Conservation (phyloP, 92 coral and sea anemone species). For the Chrysogorgia sp. region DNA sequence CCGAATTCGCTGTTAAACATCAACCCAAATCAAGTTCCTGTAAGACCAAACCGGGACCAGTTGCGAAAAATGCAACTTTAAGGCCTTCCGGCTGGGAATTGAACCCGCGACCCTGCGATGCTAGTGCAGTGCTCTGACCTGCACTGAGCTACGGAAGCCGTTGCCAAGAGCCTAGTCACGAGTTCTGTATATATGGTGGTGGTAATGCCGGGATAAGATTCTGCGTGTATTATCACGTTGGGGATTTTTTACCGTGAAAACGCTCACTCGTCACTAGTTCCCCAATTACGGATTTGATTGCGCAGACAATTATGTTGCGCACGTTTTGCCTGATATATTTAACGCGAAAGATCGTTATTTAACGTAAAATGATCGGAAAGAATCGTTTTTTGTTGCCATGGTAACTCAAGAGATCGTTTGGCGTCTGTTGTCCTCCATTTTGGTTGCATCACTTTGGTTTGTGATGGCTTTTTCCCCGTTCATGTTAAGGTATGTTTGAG, state of each 20-base stretch:
- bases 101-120: no score
- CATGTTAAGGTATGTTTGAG: constrained; percentile 15
- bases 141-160: no score
- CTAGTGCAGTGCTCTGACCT: no score
- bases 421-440: not conserved
- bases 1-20: no score
- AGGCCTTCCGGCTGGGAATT: no score
- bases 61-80: no score
- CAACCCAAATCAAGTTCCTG: no score
- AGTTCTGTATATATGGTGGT: no score
- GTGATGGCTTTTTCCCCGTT: not conserved
- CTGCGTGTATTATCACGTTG: not conserved
- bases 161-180: no score
- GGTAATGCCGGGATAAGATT: not conserved
- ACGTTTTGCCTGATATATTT: not conserved
- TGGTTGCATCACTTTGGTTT: not conserved
- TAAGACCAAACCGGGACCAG: no score
- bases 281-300: constrained; percentile 11
- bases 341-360: not conserved
- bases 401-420: not conserved
- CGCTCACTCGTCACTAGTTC: no score
- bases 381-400: constrained; percentile 12
- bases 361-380: constrained; percentile 26
- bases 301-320: not conserved
- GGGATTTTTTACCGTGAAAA: no score